Percentiles rank a stretch among this genome's conserved stretches.
Evolutionary conservation across 2,113 vertebrate genomes (phyloP).

Genomic region (Antennarius striatus): DNA sequence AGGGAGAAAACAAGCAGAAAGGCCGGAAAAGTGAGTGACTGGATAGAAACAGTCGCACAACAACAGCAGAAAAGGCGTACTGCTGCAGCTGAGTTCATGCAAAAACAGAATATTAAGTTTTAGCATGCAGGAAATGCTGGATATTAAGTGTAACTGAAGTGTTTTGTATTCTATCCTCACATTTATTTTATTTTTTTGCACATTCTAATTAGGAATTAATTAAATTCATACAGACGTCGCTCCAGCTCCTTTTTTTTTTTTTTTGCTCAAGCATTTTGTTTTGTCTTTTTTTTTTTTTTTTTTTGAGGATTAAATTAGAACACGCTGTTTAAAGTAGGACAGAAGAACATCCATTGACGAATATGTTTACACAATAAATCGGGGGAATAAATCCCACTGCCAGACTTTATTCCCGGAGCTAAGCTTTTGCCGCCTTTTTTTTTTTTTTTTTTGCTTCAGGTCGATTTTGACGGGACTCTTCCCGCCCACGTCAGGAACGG

Average conservation of each 20-base stretch:
- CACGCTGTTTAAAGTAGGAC: background rate
- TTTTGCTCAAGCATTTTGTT: background rate
- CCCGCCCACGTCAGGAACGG: conserved; percentile 92
- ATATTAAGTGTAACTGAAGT: too few species aligned
- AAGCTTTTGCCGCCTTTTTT: background rate
- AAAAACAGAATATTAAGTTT: too few species aligned
- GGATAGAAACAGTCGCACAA: conserved; percentile 54
- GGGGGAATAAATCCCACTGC: background rate
- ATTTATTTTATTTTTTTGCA: too few species aligned
- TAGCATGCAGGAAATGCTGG: too few species aligned
- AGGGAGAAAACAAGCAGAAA: conserved; percentile 41
- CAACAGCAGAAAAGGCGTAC: conserved; percentile 39
- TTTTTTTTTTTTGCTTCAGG: conserved; percentile 70
- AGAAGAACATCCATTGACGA: background rate
- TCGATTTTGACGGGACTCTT: conserved; percentile 98
- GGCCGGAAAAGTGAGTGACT: conserved; percentile 44
- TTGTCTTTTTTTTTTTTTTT: background rate
- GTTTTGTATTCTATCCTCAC: too few species aligned
- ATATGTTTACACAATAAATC: background rate
- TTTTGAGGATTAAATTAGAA: background rate
- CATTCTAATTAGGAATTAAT: too few species aligned
- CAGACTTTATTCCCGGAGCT: background rate
- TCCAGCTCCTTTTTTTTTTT: background rate
- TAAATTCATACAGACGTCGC: background rate
- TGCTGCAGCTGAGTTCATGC: conserved; percentile 4